phyloP scores from a whole-genome alignment of 2,888 invertebrate species.

The Amphimallon solstitiale region DNA sequence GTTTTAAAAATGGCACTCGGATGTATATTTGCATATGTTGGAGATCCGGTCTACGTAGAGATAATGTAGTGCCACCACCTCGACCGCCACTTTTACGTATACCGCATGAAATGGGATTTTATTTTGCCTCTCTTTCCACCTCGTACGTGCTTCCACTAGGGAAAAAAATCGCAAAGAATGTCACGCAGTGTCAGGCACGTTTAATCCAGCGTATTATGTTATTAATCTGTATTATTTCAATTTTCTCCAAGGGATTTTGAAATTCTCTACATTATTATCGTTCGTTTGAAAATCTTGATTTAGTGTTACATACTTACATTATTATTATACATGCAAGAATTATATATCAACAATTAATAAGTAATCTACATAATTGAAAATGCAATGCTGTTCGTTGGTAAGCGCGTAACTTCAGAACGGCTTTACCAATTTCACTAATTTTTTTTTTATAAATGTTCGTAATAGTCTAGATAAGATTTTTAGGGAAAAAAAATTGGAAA shows the following conservation, averaged over 20 bases:
- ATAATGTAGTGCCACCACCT: constrained; percentile 23
- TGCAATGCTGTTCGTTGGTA: too few relatives aligned
- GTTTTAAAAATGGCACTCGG: constrained; percentile 32
- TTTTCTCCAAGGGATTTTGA: neutral
- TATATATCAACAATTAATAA: too few relatives aligned
- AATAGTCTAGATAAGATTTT: too few relatives aligned
- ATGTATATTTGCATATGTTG: constrained; percentile 28
- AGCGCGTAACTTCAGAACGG: too few relatives aligned
- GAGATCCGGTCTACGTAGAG: constrained; percentile 19
- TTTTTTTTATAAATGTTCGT: too few relatives aligned
- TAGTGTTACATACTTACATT: too few relatives aligned
- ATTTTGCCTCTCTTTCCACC: constrained; percentile 3
- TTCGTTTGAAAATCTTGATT: too few relatives aligned
- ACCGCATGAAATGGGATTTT: constrained; percentile 13
- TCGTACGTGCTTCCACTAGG: neutral
- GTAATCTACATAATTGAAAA: too few relatives aligned
- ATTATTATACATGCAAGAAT: too few relatives aligned
- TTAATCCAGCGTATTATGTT: constrained; percentile 3
- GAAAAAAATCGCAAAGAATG: neutral
- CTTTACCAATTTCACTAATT: too few relatives aligned
- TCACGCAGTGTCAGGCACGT: constrained; percentile 20
- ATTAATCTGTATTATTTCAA: constrained; percentile 6
- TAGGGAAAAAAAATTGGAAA: too few relatives aligned
- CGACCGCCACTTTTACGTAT: constrained; percentile 14
- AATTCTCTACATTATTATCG: too few relatives aligned